These are phyloP conservation scores for Sturmia bella DNA, from an alignment of 2,888 invertebrate species.

Conservation along the genomic window DNA sequence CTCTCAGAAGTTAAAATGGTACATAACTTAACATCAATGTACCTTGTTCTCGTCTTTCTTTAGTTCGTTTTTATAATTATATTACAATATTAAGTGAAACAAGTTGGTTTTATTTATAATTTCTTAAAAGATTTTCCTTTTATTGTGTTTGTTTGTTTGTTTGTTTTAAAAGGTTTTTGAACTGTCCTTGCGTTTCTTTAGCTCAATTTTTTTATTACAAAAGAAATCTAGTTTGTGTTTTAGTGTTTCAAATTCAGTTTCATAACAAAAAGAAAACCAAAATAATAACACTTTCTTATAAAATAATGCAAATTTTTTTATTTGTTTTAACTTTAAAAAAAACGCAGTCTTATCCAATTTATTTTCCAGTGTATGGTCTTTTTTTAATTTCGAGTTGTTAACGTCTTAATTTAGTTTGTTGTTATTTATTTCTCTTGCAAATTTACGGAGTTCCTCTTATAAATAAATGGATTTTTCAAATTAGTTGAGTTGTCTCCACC, in stretches of 20 bases:
- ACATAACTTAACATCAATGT: slow-evolving; percentile 82
- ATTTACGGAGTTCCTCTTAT: slow-evolving; percentile 71
- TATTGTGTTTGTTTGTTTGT: slow-evolving; percentile 16
- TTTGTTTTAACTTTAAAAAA: slow-evolving; percentile 34
- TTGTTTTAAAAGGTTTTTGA: slow-evolving; percentile 43
- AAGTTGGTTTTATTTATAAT: slow-evolving; percentile 20
- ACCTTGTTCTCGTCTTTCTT: slow-evolving; percentile 72
- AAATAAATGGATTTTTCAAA: slow-evolving; percentile 69
- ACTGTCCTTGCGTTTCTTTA: slow-evolving; percentile 30
- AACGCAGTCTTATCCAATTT: slow-evolving; percentile 44
- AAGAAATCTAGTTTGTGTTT: slow-evolving; percentile 66
- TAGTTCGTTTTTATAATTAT: slow-evolving; percentile 54
- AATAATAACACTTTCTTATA: slow-evolving; percentile 35
- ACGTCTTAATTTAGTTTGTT: slow-evolving; percentile 43
- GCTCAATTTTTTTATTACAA: slow-evolving; percentile 24
- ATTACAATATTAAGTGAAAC: background rate
- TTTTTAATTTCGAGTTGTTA: slow-evolving; percentile 42
- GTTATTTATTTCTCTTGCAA: slow-evolving; percentile 36
- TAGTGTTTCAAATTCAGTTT: slow-evolving; percentile 53
- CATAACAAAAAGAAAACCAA: slow-evolving; percentile 36
- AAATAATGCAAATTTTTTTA: slow-evolving; percentile 52
- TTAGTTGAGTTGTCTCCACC: slow-evolving; percentile 15
- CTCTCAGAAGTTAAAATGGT: slow-evolving; percentile 99
- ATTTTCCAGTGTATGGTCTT: slow-evolving; percentile 33
- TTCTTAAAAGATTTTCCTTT: slow-evolving; percentile 5